Evolutionary conservation across 2,797 vertebrate species (phyloP), one percentile per base, ranked within the genome.

Genomic region (Halcyon chelicuti): DNA sequence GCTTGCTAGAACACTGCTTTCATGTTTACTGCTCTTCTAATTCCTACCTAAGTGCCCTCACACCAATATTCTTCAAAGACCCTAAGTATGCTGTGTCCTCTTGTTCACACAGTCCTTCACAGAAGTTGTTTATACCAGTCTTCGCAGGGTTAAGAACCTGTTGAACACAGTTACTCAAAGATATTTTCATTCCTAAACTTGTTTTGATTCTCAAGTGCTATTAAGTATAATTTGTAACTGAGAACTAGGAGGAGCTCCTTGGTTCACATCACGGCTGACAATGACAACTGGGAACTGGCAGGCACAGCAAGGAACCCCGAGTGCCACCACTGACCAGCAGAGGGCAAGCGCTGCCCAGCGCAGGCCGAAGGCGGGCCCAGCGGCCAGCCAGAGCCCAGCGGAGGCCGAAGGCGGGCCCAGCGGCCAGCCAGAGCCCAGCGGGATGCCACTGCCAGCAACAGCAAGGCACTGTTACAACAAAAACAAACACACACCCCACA

Each of bases 321-420:
- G n/a, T 57, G 57, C 63, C 60, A 14, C 20, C 21, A 26, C 8
- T 5, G 72, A 61, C 95, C 96, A 97, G 90, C 67, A 97, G 95
- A 95, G 97, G 96, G 96, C 93, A 87, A 78, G 52, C 93, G 68
- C 60, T 80, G 55, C 61, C 63, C 78, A 66, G 51, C 0, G 55
- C 42, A 88, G 42, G 39, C 25, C 25, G 63, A 10, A 37, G 37
- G 10, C 37, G 37, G 37, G 37, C 37, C 37, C 10, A 37, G 37
- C 37, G 5, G 37, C 10, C 37, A 37, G 37, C 37, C 10, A 37
- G 37, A 37, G 37, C 37, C 37, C 37, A 12, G 10, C 37, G 9
- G 10, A 11, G 37, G 10, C 37, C 10, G 5, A 10, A 37, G 37
- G 10, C 37, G 37, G 37, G 37, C 37, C 37, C 10, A 5, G 10